Evolutionary conservation across 2,113 vertebrate genomes (phyloP), one percentile per base, ranked within the genome.

Genomic region (Aegypius monachus): DNA sequence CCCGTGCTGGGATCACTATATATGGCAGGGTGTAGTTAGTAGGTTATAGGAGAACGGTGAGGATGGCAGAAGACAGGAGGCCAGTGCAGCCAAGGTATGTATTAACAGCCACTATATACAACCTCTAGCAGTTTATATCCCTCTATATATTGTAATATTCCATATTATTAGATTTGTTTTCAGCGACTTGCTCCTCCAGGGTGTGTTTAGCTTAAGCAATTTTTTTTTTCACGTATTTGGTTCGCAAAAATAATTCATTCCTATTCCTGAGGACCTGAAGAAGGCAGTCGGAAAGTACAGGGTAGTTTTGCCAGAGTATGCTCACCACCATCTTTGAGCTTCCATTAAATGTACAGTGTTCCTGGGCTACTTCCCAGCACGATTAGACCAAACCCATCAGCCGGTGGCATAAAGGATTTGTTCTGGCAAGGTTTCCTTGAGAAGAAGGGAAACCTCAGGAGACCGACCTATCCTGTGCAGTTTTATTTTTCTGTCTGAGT

Each of bases 361-460:
- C 42, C 82, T 42, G 73, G 71, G 92, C 75, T 27, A 32, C 68
- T 90, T 86, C 88, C 90, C 80, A 95, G 86, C 85, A 75, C 0
- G 3, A 42, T 71, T 38, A 78, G 52, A 94, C 80, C 80, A 68
- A 92, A 71, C 48, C 63, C 88, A 50, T 26, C 86, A 75, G 75
- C 34, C 1, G 2, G 52, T 79, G 92, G 68, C 68, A 78, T 13
- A 55, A 86, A 93, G 47, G 65, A 62, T 92, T 80, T 85, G 59
- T 90, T 90, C 88, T 94, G 92, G 88, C 86, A 84, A 79, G 71
- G 8, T 73, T 94, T 78, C 47, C 56, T 87, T 93, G 89, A 92
- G 88, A 81, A 82, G 85, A 61, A 89, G 61, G 56, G 73, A 96
- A 89, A 72, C 70, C 86, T 91, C 91, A 68, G 58, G 70, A 93